Evolutionary conservation across 2,888 invertebrate species (phyloP).

Genomic region (Scaptomyza polygonia): DNA sequence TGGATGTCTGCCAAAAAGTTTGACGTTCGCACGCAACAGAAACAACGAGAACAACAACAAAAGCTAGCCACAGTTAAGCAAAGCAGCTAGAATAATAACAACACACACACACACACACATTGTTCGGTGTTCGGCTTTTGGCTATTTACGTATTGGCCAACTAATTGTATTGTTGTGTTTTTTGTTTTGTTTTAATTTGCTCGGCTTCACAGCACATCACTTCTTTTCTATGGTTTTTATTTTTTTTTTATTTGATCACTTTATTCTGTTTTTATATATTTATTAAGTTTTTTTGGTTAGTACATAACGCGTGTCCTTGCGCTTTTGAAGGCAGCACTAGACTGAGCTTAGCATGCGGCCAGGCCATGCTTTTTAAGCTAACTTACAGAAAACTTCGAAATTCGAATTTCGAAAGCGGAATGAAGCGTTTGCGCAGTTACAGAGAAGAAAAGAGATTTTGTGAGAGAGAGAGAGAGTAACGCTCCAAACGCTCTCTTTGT

Average conservation of each 20-base stretch:
- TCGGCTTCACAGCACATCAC: conserved; percentile 48
- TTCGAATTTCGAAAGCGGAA: conserved; percentile 62
- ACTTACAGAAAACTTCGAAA: conserved; percentile 2
- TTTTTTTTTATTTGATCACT: neutral
- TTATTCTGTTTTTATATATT: neutral
- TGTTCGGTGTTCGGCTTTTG: conserved; percentile 9
- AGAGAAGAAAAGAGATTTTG: no score
- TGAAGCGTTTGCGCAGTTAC: conserved; percentile 50
- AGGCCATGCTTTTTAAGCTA: conserved; percentile 71
- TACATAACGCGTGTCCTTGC: conserved; percentile 66
- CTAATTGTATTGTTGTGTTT: conserved; percentile 19
- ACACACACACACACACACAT: conserved; percentile 16
- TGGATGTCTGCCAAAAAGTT: conserved; percentile 70
- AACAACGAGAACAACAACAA: conserved; percentile 14
- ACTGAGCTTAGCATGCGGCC: conserved; percentile 69
- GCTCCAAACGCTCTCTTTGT: conserved; percentile 2
- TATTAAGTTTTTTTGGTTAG: neutral
- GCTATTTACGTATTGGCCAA: conserved; percentile 33
- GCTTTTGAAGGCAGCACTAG: conserved; percentile 74
- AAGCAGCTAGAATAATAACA: conserved; percentile 25
- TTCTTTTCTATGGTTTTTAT: conserved; percentile 9
- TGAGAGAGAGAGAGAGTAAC: neutral
- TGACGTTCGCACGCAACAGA: conserved; percentile 58
- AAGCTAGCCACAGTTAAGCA: conserved; percentile 15
- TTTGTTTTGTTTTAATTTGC: conserved; percentile 1